Conservation (phyloP, 2,888 invertebrate species). For the Junonia oenone region DNA sequence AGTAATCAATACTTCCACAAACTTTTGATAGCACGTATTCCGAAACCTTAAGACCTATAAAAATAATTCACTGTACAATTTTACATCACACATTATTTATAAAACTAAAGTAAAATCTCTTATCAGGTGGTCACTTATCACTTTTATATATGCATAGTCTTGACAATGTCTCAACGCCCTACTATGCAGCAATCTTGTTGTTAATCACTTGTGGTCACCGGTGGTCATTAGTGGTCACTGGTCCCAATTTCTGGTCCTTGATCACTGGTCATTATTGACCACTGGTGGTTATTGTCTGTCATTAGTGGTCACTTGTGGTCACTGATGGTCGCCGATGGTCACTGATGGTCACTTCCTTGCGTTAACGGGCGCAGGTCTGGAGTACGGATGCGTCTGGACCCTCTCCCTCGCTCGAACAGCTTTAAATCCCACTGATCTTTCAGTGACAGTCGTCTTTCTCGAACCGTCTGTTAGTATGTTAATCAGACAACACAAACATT, state of each 20-base stretch:
- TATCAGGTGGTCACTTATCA: neutral
- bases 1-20: neutral
- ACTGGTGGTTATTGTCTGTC: neutral
- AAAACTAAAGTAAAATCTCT: neutral
- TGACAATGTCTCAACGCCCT: no score
- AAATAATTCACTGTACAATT: neutral
- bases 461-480: slow-evolving; percentile 56
- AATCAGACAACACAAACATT: slow-evolving; percentile 40
- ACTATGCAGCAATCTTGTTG: neutral
- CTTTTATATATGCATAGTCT: no score
- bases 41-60: neutral
- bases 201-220: neutral
- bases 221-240: neutral
- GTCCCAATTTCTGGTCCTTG: slow-evolving; percentile 8
- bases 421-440: slow-evolving; percentile 70
- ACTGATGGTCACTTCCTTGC: slow-evolving; percentile 27
- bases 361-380: slow-evolving; percentile 39
- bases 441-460: slow-evolving; percentile 44
- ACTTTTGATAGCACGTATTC: neutral
- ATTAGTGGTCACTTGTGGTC: neutral
- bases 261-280: neutral
- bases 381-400: slow-evolving; percentile 57
- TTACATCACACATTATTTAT: neutral
- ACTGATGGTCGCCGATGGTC: neutral
- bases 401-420: slow-evolving; percentile 60